Base-by-base conservation (phyloP, 2,113 vertebrate species). In the Megalops atlanticus region DNA sequence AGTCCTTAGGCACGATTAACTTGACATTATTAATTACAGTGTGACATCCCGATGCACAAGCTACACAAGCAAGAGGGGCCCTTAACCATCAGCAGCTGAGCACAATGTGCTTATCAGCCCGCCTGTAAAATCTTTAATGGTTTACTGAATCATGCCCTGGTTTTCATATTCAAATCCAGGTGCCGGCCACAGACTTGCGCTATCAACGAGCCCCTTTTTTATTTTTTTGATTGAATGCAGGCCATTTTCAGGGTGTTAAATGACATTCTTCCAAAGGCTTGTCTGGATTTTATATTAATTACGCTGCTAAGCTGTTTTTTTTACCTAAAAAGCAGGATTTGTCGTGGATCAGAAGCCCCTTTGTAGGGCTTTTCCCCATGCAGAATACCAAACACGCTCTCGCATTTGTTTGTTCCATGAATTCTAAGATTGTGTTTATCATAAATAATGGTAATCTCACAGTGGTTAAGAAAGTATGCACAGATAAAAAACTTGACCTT, bases 11-110 rank as follows among this genome's bases (percentile, higher is more conserved):
- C 82, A 71, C 83, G 86, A 88, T 88, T 85, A 85, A 84, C 86
- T 86, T 88, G 88, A 89, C 88, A 84, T 89, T 85, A 85, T 88
- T 89, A 89, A 89, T 89, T 89, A 87, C 80, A 84, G 86, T 82
- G 77, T 87, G 87, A 87, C 87, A 89, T 85, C 82, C 72, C 86
- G 78, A 85, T 77, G 85, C 85, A 80, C 79, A 80, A 74, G 77
- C 82, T 77, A 82, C 49, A 76, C 39, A 68, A 49, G 77, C 74
- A 73, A 45, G 16, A 36, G 39, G 77, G 39, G 58, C 78, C 72
- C 45, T 27, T 36, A 43, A 41, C 68, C 52, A 74, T 33, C 47
- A 16, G 36, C 73, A 45, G 16, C 40, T 11, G 43, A 70, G 69
- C 70, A 76, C 78, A 76, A 72, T 15, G 36, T 43, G 18, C 64